Evolutionary conservation across 2,113 vertebrate genomes (phyloP).

Genomic region (Ictidomys tridecemlineatus): DNA sequence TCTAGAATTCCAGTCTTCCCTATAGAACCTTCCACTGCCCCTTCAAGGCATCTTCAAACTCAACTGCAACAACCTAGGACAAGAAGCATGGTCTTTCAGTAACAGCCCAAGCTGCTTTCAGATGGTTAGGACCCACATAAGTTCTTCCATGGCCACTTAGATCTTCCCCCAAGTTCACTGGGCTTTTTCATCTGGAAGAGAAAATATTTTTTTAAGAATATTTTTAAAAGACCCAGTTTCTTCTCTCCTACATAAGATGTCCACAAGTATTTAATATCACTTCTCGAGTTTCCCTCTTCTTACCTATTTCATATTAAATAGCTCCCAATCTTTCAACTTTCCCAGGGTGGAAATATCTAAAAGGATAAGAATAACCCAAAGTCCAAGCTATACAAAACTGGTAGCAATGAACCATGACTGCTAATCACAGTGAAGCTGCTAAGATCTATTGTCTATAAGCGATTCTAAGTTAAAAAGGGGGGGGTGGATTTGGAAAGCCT

Average conservation of each 20-base stretch:
- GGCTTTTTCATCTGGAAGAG: background rate
- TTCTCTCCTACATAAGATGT: background rate
- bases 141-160: background rate
- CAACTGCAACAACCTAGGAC: background rate
- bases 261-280: background rate
- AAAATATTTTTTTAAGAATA: background rate
- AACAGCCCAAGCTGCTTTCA: background rate
- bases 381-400: background rate
- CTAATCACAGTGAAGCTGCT: background rate
- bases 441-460: background rate
- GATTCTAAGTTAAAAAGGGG: background rate
- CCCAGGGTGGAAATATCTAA: background rate
- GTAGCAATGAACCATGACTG: background rate
- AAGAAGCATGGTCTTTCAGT: background rate
- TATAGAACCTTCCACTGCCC: background rate
- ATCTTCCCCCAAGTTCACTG: background rate
- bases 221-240: background rate
- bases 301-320: constrained; percentile 41
- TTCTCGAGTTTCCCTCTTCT: constrained; percentile 13
- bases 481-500: background rate
- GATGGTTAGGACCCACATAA: background rate
- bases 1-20: background rate
- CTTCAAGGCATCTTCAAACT: background rate
- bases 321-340: background rate
- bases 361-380: constrained; percentile 12